Conservation (phyloP, 2,797 vertebrate genomes). For the Scolopax rusticola region DNA sequence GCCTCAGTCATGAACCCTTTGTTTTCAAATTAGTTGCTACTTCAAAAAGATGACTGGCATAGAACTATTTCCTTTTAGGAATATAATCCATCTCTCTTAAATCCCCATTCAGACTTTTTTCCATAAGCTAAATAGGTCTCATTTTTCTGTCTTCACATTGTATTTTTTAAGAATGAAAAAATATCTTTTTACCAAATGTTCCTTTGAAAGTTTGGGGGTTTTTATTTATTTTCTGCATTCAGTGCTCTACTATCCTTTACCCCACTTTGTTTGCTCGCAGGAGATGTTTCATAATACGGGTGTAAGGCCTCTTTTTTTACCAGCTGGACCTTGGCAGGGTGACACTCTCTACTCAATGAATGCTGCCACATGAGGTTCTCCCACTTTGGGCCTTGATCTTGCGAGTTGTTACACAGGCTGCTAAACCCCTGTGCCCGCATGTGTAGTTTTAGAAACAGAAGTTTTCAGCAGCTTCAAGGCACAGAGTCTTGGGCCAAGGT, state of each 20-base stretch:
- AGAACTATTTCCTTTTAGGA: conserved; percentile 75
- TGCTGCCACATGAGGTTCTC: not conserved
- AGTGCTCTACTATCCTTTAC: not conserved
- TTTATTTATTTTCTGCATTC: not conserved
- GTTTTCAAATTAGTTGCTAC: conserved; percentile 74
- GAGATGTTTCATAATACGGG: not conserved
- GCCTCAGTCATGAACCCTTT: conserved; percentile 59
- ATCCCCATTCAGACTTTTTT: conserved; percentile 62
- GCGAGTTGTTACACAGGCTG: not conserved
- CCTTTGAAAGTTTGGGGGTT: not conserved
- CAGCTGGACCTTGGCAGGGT: not conserved
- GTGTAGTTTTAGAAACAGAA: not conserved
- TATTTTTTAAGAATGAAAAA: conserved; percentile 45
- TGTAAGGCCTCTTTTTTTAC: not conserved
- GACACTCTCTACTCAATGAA: not conserved
- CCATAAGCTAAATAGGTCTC: conserved; percentile 61
- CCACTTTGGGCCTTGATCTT: conserved; percentile 26
- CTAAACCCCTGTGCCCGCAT: not conserved
- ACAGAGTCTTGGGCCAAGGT: not conserved
- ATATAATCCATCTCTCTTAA: conserved; percentile 69
- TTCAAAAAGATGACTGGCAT: conserved; percentile 76
- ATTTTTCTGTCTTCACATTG: conserved; percentile 65
- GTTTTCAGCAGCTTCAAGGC: conserved; percentile 16
- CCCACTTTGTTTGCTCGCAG: not conserved
- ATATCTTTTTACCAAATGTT: not conserved